Evolutionary conservation across 2,113 vertebrate species (phyloP).

Genomic region (Channa maculata): DNA sequence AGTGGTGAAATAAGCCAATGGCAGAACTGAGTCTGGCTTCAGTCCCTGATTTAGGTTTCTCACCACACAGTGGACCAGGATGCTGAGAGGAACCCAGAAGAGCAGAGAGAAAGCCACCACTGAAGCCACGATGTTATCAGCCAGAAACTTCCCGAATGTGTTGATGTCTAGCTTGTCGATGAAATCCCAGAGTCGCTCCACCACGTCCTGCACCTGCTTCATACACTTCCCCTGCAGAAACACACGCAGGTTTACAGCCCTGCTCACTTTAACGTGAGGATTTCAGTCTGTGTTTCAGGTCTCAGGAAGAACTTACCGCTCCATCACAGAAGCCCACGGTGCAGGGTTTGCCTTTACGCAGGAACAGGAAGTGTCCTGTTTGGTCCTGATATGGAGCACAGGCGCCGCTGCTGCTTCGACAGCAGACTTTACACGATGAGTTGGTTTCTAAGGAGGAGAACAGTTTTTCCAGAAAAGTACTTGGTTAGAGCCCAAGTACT

Average conservation of each 20-base stretch:
- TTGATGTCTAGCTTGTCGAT: constrained; percentile 97
- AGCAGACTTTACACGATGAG: constrained; percentile 94
- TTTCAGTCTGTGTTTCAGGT: no score
- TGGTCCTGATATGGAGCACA: constrained; percentile 84
- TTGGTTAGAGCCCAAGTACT: no score
- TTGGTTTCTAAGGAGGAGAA: constrained; percentile 84
- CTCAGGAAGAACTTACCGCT: constrained; percentile 74
- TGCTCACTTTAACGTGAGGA: not conserved
- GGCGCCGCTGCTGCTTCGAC: constrained; percentile 79
- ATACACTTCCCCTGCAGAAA: constrained; percentile 92
- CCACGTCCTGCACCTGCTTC: constrained; percentile 96
- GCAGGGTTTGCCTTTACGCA: constrained; percentile 96
- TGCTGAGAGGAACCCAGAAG: constrained; percentile 96
- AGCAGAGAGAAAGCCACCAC: constrained; percentile 95
- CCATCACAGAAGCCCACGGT: constrained; percentile 96
- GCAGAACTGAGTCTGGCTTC: no score
- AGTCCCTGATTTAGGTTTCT: constrained; percentile 43
- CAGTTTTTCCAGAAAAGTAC: not conserved
- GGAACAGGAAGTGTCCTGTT: constrained; percentile 80
- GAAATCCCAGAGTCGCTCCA: constrained; percentile 98
- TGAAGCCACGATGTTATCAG: constrained; percentile 96
- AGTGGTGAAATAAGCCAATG: no score
- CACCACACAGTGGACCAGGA: constrained; percentile 97
- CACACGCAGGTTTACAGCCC: no score
- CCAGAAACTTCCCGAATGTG: constrained; percentile 93